phyloP scores from a whole-genome alignment of 2,797 vertebrate species.

The Protosalanx chinensis region DNA sequence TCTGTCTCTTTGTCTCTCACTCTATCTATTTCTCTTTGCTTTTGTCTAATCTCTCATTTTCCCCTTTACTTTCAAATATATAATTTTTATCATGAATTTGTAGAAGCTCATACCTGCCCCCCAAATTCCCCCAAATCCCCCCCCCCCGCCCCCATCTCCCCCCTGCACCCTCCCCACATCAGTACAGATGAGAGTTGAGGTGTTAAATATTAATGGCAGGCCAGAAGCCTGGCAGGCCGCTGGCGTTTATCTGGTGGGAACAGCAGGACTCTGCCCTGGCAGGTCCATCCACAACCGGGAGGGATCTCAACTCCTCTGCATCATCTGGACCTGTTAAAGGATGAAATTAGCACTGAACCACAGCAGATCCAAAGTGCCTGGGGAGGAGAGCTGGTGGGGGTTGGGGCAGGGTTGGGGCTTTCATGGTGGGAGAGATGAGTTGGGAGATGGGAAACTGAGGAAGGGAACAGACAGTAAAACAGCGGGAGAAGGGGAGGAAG shows the following conservation, averaged over 20 bases:
- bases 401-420: conserved; percentile 17
- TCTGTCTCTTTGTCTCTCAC: conserved; percentile 31
- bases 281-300: conserved; percentile 54
- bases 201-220: conserved; percentile 72
- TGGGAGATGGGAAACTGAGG: conserved; percentile 6
- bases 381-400: background rate
- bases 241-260: conserved; percentile 70
- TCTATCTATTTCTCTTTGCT: too few species aligned
- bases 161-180: conserved; percentile 17
- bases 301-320: conserved; percentile 62
- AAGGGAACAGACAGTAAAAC: conserved; percentile 7
- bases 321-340: conserved; percentile 68
- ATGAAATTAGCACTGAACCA: conserved; percentile 65
- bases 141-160: too few species aligned
- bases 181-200: conserved; percentile 62
- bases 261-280: conserved; percentile 62
- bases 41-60: conserved; percentile 49
- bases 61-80: conserved; percentile 65
- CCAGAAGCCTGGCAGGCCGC: conserved; percentile 61
- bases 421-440: conserved; percentile 27
- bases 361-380: conserved; percentile 54
- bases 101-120: conserved; percentile 57
- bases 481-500: conserved; percentile 21
- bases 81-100: conserved; percentile 61
- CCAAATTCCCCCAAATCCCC: too few species aligned